Evolutionary conservation across 2,797 vertebrate genomes (phyloP).

Genomic region (Melanotaenia pygmaea): DNA sequence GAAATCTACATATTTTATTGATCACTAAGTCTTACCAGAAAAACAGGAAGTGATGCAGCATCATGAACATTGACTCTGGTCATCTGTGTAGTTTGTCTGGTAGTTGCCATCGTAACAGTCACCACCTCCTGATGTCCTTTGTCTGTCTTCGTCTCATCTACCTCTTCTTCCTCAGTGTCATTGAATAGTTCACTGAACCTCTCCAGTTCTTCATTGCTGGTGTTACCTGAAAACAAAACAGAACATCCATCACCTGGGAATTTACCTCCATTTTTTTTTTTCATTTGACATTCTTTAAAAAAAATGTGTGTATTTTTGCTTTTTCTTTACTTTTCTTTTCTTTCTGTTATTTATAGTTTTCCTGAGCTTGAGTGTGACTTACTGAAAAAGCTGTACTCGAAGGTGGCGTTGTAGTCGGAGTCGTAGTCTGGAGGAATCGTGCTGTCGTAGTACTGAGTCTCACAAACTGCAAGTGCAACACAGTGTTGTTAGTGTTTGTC

Average conservation of each 20-base stretch:
- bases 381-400: conserved; percentile 78
- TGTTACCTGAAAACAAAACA: conserved; percentile 55
- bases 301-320: too few relatives aligned
- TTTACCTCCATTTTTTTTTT: neutral
- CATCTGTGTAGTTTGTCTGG: neutral
- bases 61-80: accelerated
- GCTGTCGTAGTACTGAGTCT: conserved; percentile 38
- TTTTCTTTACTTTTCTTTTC: neutral
- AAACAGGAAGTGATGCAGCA: conserved; percentile 32
- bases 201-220: conserved; percentile 61
- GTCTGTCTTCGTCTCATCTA: neutral
- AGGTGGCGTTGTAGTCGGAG: conserved; percentile 70
- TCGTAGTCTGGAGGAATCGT: conserved; percentile 65
- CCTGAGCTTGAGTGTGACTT: conserved; percentile 29
- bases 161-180: accelerated
- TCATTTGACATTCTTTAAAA: neutral
- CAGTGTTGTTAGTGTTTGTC: neutral
- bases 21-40: conserved; percentile 28
- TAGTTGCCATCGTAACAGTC: conserved; percentile 21
- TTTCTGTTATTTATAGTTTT: neutral
- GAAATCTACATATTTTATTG: neutral
- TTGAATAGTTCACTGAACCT: conserved; percentile 25
- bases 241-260: neutral
- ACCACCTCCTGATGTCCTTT: conserved; percentile 6
- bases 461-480: conserved; percentile 31